Conservation (phyloP, 2,797 vertebrate species). For the Betta splendens region DNA sequence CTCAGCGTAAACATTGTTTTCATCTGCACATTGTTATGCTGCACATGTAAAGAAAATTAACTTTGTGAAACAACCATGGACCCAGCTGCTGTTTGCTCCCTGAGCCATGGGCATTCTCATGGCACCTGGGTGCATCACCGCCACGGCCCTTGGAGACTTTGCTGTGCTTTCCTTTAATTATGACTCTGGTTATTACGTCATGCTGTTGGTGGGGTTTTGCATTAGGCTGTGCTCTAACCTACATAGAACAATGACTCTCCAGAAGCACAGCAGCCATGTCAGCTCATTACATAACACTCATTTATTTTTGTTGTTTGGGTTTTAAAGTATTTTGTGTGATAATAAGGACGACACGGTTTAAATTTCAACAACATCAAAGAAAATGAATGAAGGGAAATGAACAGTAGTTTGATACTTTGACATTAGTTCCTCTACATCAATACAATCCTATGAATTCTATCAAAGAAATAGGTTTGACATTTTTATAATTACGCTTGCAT, state of each 20-base stretch:
- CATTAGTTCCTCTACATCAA: neutral
- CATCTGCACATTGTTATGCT: too few relatives aligned
- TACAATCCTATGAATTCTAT: too few relatives aligned
- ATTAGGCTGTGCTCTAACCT: slow-evolving; percentile 21
- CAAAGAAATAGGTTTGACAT: neutral
- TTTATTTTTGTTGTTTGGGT: neutral
- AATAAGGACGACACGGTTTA: too few relatives aligned
- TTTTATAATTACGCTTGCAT: neutral
- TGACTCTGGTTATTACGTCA: slow-evolving; percentile 7
- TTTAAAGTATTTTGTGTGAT: neutral
- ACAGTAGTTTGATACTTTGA: neutral
- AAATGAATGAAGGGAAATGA: too few relatives aligned
- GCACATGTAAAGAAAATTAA: too few relatives aligned
- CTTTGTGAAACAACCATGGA: neutral
- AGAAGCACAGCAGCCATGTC: neutral
- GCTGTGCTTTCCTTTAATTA: slow-evolving; percentile 34
- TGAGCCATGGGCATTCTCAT: slow-evolving; percentile 13
- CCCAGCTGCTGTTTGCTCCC: neutral
- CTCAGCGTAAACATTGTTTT: too few relatives aligned
- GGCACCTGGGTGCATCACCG: slow-evolving; percentile 25
- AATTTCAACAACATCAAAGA: too few relatives aligned
- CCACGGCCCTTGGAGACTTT: slow-evolving; percentile 29
- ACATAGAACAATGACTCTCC: slow-evolving; percentile 15
- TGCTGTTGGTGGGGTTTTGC: slow-evolving; percentile 21
- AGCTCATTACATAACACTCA: slow-evolving; percentile 7